A percentile compares a stretch with the other conserved stretches of the same genome.
These are phyloP conservation scores for Bombyx mori DNA, from an alignment of 1,140 invertebrate species.

Conservation along the genomic window DNA sequence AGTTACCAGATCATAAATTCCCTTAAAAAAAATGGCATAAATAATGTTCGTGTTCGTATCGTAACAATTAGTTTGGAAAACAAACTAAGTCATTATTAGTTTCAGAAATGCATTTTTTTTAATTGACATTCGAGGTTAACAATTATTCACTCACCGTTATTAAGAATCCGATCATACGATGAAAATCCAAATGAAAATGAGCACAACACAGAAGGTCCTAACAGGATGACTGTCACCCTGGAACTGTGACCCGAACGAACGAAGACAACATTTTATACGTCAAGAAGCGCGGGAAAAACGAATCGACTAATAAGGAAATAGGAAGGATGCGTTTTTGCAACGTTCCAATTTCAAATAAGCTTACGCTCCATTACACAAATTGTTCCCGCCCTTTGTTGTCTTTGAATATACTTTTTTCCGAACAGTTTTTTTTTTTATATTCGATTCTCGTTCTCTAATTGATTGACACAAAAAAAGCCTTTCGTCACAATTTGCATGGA, in stretches of 20 bases:
- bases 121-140: too few species aligned
- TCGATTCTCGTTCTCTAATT: constrained; percentile 2
- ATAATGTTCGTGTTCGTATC: too few species aligned
- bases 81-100: neutral
- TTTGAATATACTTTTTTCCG: constrained; percentile 6
- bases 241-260: constrained; percentile 25
- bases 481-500: too few species aligned
- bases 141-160: too few species aligned
- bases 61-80: too few species aligned
- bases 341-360: constrained; percentile 35
- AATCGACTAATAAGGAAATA: constrained; percentile 39
- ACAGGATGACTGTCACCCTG: constrained; percentile 28
- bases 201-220: constrained; percentile 13
- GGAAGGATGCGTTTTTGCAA: constrained; percentile 49
- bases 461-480: constrained; percentile 10
- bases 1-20: too few species aligned
- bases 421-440: constrained; percentile 18
- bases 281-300: constrained; percentile 36
- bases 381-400: constrained; percentile 43
- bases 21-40: too few species aligned
- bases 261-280: constrained; percentile 20
- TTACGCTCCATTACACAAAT: constrained; percentile 46
- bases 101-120: neutral
- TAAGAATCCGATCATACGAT: constrained; percentile 1
- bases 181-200: neutral